Evolutionary conservation across 2,113 vertebrate species (phyloP).

Genomic region (Colinus virginianus): DNA sequence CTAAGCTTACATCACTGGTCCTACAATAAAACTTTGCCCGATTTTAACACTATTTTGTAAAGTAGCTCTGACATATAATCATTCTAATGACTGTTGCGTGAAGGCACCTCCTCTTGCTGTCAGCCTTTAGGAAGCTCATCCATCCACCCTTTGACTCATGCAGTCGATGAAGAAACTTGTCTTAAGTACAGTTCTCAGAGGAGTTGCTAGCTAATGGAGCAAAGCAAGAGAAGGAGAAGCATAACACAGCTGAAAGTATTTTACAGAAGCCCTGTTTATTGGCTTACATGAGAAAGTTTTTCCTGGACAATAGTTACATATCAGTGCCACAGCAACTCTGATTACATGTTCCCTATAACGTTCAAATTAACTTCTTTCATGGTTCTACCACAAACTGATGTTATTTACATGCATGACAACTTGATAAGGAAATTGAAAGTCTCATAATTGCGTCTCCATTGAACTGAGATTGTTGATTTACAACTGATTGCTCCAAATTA

Average conservation of each 20-base stretch:
- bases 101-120: background rate
- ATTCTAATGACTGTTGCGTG: background rate
- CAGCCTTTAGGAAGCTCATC: background rate
- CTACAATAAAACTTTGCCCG: background rate
- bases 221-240: background rate
- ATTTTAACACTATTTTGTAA: background rate
- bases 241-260: background rate
- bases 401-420: background rate
- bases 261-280: background rate
- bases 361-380: background rate
- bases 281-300: background rate
- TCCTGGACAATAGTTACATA: background rate
- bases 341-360: background rate
- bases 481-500: background rate
- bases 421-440: background rate
- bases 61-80: background rate
- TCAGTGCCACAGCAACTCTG: rapidly evolving
- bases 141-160: background rate
- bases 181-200: background rate
- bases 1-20: background rate
- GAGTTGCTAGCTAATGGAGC: background rate
- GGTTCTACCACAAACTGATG: background rate
- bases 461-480: background rate
- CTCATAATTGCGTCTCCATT: background rate
- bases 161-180: background rate